phyloP scores from a whole-genome alignment of 2,797 vertebrate genomes.

The Parotocinclus haroldoi region DNA sequence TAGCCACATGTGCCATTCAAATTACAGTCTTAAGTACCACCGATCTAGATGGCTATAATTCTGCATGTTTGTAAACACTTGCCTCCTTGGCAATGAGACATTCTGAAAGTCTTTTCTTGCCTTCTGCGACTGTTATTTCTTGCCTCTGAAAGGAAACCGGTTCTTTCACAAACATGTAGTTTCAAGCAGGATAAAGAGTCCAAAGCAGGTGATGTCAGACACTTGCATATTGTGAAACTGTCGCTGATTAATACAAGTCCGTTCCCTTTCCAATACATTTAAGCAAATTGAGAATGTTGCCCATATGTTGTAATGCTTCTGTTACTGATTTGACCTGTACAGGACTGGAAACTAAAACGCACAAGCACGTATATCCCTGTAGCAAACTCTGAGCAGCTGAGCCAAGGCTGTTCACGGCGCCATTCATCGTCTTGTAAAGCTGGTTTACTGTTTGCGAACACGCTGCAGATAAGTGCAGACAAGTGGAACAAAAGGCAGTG shows the following conservation, averaged over 20 bases:
- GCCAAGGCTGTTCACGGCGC: slow-evolving; percentile 41
- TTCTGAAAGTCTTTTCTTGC: slow-evolving; percentile 3
- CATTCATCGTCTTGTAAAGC: slow-evolving; percentile 28
- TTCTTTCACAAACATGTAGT: slow-evolving; percentile 25
- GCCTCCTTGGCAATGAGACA: slow-evolving; percentile 1
- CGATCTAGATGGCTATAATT: too few species aligned
- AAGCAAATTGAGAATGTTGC: slow-evolving; percentile 17
- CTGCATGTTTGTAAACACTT: too few species aligned
- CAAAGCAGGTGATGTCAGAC: slow-evolving; percentile 35
- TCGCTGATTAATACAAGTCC: slow-evolving; percentile 24
- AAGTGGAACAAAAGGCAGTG: slow-evolving; percentile 17
- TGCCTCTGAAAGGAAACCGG: slow-evolving; percentile 21
- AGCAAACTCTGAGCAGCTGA: slow-evolving; percentile 38
- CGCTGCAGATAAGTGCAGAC: slow-evolving; percentile 6
- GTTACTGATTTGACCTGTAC: not conserved
- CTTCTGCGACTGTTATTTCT: not conserved
- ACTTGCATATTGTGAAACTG: slow-evolving; percentile 36
- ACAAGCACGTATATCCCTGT: slow-evolving; percentile 26
- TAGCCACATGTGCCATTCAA: too few species aligned
- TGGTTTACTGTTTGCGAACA: slow-evolving; percentile 35
- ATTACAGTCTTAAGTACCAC: too few species aligned
- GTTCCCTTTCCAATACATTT: slow-evolving; percentile 37
- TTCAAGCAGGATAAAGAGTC: slow-evolving; percentile 27
- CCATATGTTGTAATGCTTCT: slow-evolving; percentile 10
- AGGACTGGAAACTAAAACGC: not conserved